A percentile compares a stretch with the other conserved stretches of the same genome.
phyloP scores from a whole-genome alignment of 2,113 vertebrate genomes.

The Tonatia bakeri region DNA sequence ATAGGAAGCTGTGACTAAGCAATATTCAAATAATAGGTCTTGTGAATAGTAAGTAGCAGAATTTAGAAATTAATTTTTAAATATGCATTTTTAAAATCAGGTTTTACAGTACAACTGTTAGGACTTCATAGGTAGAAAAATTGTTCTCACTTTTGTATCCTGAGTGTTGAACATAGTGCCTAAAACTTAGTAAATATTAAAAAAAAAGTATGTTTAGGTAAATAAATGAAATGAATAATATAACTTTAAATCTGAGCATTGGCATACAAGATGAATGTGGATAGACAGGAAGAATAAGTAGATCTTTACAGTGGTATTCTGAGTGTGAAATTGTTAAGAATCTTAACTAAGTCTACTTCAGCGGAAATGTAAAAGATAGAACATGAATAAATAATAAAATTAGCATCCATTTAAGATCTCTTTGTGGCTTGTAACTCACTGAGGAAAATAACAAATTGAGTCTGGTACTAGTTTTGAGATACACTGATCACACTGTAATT shows the following conservation, averaged over 20 bases:
- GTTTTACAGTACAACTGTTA: not conserved
- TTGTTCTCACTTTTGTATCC: rapidly evolving
- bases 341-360: not conserved
- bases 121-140: not conserved
- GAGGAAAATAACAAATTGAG: not conserved
- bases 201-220: not conserved
- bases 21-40: not conserved
- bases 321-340: not conserved
- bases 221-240: not conserved
- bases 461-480: not conserved
- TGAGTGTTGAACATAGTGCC: not conserved
- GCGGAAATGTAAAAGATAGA: not conserved
- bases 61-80: not conserved
- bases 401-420: not conserved
- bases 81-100: not conserved
- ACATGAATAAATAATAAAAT: not conserved
- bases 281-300: not conserved
- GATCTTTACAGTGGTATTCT: not conserved
- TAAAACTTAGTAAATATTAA: not conserved
- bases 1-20: not conserved
- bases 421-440: not conserved
- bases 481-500: not conserved
- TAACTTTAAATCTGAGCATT: not conserved
- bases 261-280: not conserved
- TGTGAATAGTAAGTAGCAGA: not conserved